Conservation (phyloP, 2,888 invertebrate species). For the Sesia bembeciformis region DNA sequence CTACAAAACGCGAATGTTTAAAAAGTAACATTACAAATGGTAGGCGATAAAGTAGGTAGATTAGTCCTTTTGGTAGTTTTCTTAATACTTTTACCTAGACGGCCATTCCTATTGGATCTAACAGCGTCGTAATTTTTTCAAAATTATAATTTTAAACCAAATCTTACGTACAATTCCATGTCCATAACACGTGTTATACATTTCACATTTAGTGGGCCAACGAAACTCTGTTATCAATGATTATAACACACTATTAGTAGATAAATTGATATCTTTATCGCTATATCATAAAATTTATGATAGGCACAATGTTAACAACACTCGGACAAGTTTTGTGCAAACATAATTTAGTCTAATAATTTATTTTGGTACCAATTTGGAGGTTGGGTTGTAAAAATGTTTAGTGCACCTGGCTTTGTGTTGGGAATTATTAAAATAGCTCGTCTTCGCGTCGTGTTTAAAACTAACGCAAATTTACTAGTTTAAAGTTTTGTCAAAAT, state of each 20-base stretch:
- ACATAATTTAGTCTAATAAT: conserved; percentile 41
- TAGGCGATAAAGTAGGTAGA: too few species aligned
- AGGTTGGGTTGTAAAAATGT: conserved; percentile 5
- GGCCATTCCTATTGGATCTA: too few species aligned
- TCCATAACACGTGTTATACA: conserved; percentile 37
- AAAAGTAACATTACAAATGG: too few species aligned
- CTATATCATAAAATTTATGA: conserved; percentile 58
- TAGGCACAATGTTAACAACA: conserved; percentile 37
- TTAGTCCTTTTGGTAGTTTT: too few species aligned
- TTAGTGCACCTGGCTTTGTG: neutral
- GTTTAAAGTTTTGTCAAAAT: too few species aligned
- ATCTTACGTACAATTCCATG: conserved; percentile 2
- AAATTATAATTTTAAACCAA: too few species aligned
- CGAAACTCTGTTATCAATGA: conserved; percentile 39
- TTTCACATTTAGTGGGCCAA: conserved; percentile 39
- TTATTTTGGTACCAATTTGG: conserved; percentile 4
- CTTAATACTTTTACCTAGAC: too few species aligned
- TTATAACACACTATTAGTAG: conserved; percentile 40
- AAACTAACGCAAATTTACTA: too few species aligned
- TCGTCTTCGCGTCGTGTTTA: too few species aligned
- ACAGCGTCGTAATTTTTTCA: too few species aligned
- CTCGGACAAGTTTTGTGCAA: conserved; percentile 52
- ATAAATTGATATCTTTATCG: conserved; percentile 60
- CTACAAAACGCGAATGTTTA: too few species aligned
- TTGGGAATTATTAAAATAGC: too few species aligned